Conservation (phyloP, 2,888 invertebrate species). For the Limenitis camilla region DNA sequence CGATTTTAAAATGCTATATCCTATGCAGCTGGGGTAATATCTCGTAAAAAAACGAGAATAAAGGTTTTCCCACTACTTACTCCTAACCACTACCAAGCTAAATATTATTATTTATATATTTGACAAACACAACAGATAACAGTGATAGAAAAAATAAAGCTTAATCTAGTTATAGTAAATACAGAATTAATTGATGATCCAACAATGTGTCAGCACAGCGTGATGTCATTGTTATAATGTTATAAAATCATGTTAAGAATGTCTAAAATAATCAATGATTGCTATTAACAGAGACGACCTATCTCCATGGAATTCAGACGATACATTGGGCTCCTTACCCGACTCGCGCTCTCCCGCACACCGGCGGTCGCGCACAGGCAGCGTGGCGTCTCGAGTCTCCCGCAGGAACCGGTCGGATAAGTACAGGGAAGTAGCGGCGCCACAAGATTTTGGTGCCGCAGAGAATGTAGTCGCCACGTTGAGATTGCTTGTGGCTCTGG, state of each 20-base stretch:
- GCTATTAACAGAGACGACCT: slow-evolving; percentile 41
- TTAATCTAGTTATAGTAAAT: too few species aligned
- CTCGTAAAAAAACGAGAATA: neutral
- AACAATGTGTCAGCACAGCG: too few species aligned
- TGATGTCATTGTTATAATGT: too few species aligned
- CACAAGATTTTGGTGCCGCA: slow-evolving; percentile 51
- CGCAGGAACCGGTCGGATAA: too few species aligned
- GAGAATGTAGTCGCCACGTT: slow-evolving; percentile 80
- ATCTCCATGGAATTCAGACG: slow-evolving; percentile 62
- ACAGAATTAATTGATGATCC: too few species aligned
- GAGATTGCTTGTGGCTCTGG: slow-evolving; percentile 84
- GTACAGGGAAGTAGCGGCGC: slow-evolving; percentile 15
- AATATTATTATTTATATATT: too few species aligned
- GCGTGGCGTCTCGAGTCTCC: slow-evolving; percentile 27
- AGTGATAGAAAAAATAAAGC: too few species aligned
- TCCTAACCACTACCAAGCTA: too few species aligned
- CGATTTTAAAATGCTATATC: slow-evolving; percentile 16
- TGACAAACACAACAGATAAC: too few species aligned
- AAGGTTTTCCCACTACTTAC: too few species aligned
- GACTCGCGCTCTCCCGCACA: slow-evolving; percentile 31
- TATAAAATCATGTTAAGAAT: too few species aligned
- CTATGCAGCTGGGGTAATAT: neutral
- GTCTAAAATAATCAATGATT: neutral
- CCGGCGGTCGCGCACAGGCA: slow-evolving; percentile 24
- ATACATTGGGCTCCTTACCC: slow-evolving; percentile 43